Base-by-base conservation (phyloP, 2,888 invertebrate genomes). In the Protonemura montana region DNA sequence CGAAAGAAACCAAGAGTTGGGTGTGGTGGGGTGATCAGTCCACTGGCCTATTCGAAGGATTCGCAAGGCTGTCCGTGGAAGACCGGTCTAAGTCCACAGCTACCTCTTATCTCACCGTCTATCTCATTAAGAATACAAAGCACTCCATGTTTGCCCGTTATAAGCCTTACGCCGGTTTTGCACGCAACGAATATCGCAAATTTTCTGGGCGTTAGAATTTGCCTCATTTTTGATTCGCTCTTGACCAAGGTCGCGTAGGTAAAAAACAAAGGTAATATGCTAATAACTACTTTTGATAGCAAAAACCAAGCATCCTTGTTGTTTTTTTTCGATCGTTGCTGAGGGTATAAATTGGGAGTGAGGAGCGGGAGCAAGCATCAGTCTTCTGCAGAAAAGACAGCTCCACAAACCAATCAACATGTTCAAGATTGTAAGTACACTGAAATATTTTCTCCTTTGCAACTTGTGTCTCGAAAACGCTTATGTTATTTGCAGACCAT, bases 371-470 rank as follows among this genome's bases (percentile, higher is more conserved):
- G 28, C 21, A n/a, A 42, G 59, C 76, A 84, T 84, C 84, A 84
- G 84, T 84, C 84, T 84, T 84, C 84, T 76, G 84, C 84, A 84
- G 84, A 21, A 84, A 83, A 84, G 84, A 84, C 84, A 84, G 84
- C 84, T 84, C 84, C 84, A 83, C 82, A 83, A 42, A 84, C 59
- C 84, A 84, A 84, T 76, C 84, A 84, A 0, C 84, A 84, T 84
- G 84, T 84, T 84, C 84, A 84, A 84, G 29, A 59, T 84, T 28
- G 84, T 84, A 84, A 84, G 84, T 84, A 84, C 84, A 35, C 35
- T 35, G 10, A 35, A 35, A 3, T 10, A 6, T 35, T 35, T 35
- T 35, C 35, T 6, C 35, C 10, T 35, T 35, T n/a, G n/a, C 35
- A 35, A 35, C 10, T 6, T 35, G 3, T 35, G 10, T 35, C 35